A percentile compares a stretch with the other conserved stretches of the same genome.
These are phyloP conservation scores for Pseudanteris insignis DNA, from an alignment of 2,888 invertebrate species.

Conservation along the genomic window DNA sequence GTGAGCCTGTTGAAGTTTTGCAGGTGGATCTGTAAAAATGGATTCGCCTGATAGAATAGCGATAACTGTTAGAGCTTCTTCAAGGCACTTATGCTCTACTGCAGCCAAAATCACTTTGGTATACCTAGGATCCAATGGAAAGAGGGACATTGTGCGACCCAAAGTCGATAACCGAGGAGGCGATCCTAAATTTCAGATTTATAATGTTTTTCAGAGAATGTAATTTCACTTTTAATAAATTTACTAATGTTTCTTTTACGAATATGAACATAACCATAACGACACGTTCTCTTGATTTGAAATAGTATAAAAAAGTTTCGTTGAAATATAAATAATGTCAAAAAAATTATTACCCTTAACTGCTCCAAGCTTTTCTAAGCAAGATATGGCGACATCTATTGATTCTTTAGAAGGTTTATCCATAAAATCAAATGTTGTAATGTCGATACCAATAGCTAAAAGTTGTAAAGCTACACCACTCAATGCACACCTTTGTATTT, in stretches of 20 bases:
- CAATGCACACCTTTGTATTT: constrained; percentile 80
- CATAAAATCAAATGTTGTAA: constrained; percentile 87
- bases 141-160: constrained; percentile 87
- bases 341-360: constrained; percentile 60
- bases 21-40: constrained; percentile 78
- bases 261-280: too few species aligned
- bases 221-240: too few species aligned
- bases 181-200: too few species aligned
- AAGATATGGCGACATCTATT: constrained; percentile 72
- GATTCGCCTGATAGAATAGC: constrained; percentile 90
- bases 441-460: constrained; percentile 84
- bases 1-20: constrained; percentile 80
- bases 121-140: constrained; percentile 91
- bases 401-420: constrained; percentile 84
- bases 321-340: too few species aligned
- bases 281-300: too few species aligned
- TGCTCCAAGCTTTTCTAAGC: constrained; percentile 72
- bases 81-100: constrained; percentile 74
- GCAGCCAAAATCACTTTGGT: constrained; percentile 84
- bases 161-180: constrained; percentile 74
- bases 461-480: constrained; percentile 82
- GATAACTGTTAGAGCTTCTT: constrained; percentile 85
- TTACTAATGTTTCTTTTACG: too few species aligned
- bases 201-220: too few species aligned
- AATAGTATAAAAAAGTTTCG: too few species aligned